Evolutionary conservation across 2,888 invertebrate species (phyloP).

Genomic region (Arctia plantaginis): DNA sequence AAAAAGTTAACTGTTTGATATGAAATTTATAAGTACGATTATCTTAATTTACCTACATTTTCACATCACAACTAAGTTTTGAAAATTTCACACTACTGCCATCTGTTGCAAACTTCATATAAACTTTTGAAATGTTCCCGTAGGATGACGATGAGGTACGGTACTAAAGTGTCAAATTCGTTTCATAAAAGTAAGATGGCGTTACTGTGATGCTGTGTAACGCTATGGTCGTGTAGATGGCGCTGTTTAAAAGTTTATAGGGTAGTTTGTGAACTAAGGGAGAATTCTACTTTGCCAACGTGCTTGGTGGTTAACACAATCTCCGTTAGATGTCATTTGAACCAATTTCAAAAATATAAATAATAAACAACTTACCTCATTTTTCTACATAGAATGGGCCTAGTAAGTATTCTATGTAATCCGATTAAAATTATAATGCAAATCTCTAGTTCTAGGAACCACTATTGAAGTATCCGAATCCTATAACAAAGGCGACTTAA

Average conservation of each 20-base stretch:
- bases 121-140: conserved; percentile 45
- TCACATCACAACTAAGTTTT: conserved; percentile 67
- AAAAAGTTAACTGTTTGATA: conserved; percentile 7
- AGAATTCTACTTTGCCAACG: conserved; percentile 7
- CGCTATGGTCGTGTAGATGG: conserved; percentile 48
- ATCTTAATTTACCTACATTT: conserved; percentile 35
- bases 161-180: conserved; percentile 14
- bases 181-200: conserved; percentile 39
- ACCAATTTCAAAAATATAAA: neutral
- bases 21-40: conserved; percentile 28
- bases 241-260: conserved; percentile 34
- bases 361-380: no score
- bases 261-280: conserved; percentile 20
- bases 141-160: conserved; percentile 34
- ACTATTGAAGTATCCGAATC: no score
- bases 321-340: conserved; percentile 59
- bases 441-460: neutral
- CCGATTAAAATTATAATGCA: neutral
- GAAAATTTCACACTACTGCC: conserved; percentile 60
- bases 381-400: no score
- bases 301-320: conserved; percentile 39
- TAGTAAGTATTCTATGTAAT: neutral
- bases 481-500: no score
- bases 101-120: conserved; percentile 60
- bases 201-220: conserved; percentile 20